Conservation (phyloP, 2,113 vertebrate species). For the Gila orcuttii region DNA sequence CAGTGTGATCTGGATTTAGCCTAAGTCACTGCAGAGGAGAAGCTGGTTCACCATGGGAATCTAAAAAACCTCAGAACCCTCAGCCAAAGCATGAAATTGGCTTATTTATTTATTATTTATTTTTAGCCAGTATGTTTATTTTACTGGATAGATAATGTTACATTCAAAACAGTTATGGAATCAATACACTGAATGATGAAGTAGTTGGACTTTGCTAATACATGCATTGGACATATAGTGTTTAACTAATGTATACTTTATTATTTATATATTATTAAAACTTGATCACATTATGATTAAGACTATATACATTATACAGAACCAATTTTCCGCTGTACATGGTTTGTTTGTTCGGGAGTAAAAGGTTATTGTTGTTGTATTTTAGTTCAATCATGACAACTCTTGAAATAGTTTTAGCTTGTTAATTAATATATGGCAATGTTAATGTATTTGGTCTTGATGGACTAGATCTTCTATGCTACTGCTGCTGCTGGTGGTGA, state of each 20-base stretch:
- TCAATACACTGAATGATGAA: neutral
- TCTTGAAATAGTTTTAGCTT: no score
- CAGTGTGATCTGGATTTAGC: conserved; percentile 61
- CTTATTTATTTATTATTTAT: neutral
- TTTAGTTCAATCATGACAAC: no score
- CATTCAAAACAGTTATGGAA: neutral
- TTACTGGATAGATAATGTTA: neutral
- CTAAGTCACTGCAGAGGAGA: conserved; percentile 44
- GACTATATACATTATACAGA: no score
- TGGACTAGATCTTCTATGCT: no score
- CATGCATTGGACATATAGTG: neutral
- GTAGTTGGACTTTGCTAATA: neutral
- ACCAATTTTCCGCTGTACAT: neutral
- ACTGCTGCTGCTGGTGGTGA: no score
- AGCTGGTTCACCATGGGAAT: conserved; percentile 30
- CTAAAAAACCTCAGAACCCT: conserved; percentile 15
- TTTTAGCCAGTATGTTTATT: neutral
- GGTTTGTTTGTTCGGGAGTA: neutral
- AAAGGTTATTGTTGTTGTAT: neutral
- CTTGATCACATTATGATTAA: no score
- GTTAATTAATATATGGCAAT: no score
- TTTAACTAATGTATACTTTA: no score
- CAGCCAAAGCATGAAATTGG: neutral
- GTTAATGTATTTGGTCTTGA: no score
- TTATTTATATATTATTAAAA: no score